Evolutionary conservation across 2,113 vertebrate species (phyloP), one percentile per base, ranked within the genome.

Genomic region (Drymodes brunneopygia): DNA sequence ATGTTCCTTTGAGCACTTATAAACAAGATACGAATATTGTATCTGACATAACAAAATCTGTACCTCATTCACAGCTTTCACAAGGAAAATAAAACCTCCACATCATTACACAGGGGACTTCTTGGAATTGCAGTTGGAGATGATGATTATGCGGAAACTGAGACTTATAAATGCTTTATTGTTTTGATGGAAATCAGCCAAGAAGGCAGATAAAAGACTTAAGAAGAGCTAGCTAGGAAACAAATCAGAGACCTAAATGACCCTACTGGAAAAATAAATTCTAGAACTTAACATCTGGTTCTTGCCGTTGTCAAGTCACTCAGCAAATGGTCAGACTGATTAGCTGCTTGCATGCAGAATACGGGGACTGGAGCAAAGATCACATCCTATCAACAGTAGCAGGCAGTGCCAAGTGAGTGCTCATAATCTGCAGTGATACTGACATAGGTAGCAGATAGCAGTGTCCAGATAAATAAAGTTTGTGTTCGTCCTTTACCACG

Each of bases 211-310:
- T 93, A 97, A 96, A 96, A 95, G 35, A 33, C 75, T 96, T 91
- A 88, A 70, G 90, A 91, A 92, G 74, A 96, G 69, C 67, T 95
- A 88, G 82, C 88, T 92, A 96, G 88, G 91, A 96, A 91, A 91
- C 73, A 94, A 93, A 96, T 85, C n/a, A 80, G 91, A 92, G 71
- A 97, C 67, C 81, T 96, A 86, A 86, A 31, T 80, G 89, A 95
- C 81, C 80, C 85, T 56, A 57, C 38, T 96, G 92, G 91, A 96
- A 97, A 97, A 97, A 95, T 96, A 95, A 91, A 93, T 93, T 79
- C 79, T 94, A 94, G 10, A 61, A 65, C 24, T 65, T 31, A 95
- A 81, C 50, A 92, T 96, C 97, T 95, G 77, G 58, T 97, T 96
- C 85, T 96, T 94, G 61, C 57, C 57, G 45, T 95, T 97, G 91